Evolutionary conservation across 2,888 invertebrate genomes (phyloP).

Genomic region (Noctua janthina): DNA sequence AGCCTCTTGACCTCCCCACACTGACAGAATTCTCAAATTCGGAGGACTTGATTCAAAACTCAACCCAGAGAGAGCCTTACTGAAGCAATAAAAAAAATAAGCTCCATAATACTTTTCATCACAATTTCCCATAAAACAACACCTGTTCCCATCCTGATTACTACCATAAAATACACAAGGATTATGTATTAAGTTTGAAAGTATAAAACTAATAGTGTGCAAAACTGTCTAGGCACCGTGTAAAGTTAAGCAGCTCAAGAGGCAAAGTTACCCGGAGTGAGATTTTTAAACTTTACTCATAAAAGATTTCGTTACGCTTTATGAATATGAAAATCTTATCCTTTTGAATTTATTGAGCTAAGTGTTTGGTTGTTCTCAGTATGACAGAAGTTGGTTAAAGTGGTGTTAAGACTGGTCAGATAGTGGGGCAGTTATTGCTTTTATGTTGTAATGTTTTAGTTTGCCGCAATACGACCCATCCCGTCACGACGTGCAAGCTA

Average conservation of each 20-base stretch:
- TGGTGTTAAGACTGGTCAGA: conserved; percentile 12
- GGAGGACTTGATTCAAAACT: too few species aligned
- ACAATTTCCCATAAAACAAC: conserved; percentile 17
- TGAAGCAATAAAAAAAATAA: conserved; percentile 3
- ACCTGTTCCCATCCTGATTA: conserved; percentile 49
- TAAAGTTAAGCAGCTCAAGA: conserved; percentile 75
- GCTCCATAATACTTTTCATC: not conserved
- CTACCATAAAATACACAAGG: conserved; percentile 51
- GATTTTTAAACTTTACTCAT: conserved; percentile 87
- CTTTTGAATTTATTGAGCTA: conserved; percentile 72
- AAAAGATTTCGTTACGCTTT: conserved; percentile 84
- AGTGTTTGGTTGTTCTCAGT: conserved; percentile 49
- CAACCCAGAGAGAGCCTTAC: not conserved
- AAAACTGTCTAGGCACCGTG: conserved; percentile 75
- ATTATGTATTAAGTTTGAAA: conserved; percentile 67
- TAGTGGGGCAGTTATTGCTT: conserved; percentile 1
- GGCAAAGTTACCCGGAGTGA: conserved; percentile 69
- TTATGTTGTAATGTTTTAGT: not conserved
- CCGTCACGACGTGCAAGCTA: too few species aligned
- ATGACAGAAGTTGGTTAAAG: conserved; percentile 51
- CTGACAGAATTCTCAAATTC: too few species aligned
- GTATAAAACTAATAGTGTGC: conserved; percentile 78
- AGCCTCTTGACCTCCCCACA: too few species aligned
- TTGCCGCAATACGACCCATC: not conserved
- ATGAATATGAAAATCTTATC: conserved; percentile 83